These are phyloP conservation scores for Euphydryas editha DNA, from an alignment of 2,888 invertebrate genomes.

Conservation along the genomic window DNA sequence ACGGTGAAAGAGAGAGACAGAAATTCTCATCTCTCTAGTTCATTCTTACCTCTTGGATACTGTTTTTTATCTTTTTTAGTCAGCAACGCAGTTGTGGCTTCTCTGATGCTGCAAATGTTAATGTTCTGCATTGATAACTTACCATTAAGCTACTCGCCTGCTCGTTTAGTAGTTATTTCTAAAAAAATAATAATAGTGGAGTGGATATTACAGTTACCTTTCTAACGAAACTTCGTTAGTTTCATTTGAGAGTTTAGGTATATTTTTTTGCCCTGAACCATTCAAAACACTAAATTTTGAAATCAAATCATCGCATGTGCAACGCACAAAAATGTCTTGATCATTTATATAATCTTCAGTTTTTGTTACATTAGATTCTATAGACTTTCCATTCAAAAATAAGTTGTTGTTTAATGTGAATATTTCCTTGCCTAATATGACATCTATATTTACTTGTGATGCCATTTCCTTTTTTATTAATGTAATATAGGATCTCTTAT, in stretches of 20 bases:
- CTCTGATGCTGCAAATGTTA: too few species aligned
- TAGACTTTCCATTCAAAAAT: neutral
- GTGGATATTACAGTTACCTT: neutral
- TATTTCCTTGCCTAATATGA: constrained; percentile 35
- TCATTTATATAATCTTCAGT: constrained; percentile 17
- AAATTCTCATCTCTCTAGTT: too few species aligned
- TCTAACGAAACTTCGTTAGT: neutral
- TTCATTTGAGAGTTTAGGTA: neutral
- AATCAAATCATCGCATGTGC: constrained; percentile 29
- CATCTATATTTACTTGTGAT: constrained; percentile 51
- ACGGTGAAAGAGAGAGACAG: too few species aligned
- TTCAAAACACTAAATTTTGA: neutral
- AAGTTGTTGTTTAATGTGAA: constrained; percentile 19
- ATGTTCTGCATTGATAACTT: neutral
- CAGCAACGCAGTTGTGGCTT: too few species aligned
- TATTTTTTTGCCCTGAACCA: neutral
- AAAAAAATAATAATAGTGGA: neutral
- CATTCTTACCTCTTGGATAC: too few species aligned
- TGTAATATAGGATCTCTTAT: constrained; percentile 38
- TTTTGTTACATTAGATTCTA: constrained; percentile 19
- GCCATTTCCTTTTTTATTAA: constrained; percentile 48
- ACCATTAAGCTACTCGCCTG: neutral
- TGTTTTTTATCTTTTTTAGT: too few species aligned
- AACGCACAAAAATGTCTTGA: constrained; percentile 27
- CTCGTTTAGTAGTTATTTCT: neutral